phyloP scores from a whole-genome alignment of 2,888 invertebrate species.

The Entomobrya proxima region DNA sequence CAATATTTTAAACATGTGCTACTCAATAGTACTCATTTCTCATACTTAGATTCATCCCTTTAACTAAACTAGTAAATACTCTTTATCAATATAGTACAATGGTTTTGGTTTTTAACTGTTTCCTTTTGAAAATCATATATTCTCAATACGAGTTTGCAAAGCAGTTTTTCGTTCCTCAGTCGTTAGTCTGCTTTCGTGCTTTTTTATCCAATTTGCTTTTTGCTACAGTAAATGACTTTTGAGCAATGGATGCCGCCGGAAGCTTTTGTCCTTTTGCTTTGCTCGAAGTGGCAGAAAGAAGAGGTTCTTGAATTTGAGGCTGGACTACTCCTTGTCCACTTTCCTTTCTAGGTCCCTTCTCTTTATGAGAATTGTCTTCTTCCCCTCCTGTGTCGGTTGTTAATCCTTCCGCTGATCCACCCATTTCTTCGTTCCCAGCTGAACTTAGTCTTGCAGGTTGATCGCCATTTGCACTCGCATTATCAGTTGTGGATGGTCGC shows the following conservation, averaged over 20 bases:
- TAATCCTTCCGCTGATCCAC: neutral
- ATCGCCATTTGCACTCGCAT: neutral
- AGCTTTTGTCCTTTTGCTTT: neutral
- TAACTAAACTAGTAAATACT: no score
- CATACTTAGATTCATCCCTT: no score
- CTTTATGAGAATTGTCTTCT: neutral
- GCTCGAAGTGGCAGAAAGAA: neutral
- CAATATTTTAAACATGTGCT: no score
- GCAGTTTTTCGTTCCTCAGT: neutral
- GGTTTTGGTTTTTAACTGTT: no score
- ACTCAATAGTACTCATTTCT: no score
- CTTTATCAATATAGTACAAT: no score
- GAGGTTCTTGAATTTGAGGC: neutral
- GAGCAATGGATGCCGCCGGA: neutral
- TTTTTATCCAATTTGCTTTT: neutral
- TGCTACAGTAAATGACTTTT: neutral
- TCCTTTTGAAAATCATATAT: no score
- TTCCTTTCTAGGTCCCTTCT: neutral
- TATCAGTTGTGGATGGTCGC: neutral
- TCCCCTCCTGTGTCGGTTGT: neutral
- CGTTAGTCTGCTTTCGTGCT: neutral
- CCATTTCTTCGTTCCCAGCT: neutral
- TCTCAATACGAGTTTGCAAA: no score
- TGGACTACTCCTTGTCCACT: conserved; percentile 23
- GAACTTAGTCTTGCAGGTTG: neutral